Percentiles rank a stretch among this genome's conserved stretches.
Evolutionary conservation across 2,113 vertebrate species (phyloP).

Genomic region (chimpanzee (Pan troglodytes)): NHGRI_mPanTro3-v2.1_pri NC_072416.2:80258001-80258500

Average conservation of each 20-base stretch:
- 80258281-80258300: not conserved
- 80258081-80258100: not conserved
- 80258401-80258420: not conserved
- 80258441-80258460: not conserved
- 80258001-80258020: not conserved
- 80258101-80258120: not conserved
- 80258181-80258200: not conserved
- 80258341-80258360: not conserved
- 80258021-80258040: not conserved
- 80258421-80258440: not conserved
- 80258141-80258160: not conserved
- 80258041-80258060: not conserved
- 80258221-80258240: not conserved
- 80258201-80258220: not conserved
- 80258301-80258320: not conserved
- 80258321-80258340: not conserved
- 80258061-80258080: not conserved
- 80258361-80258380: slow-evolving; percentile 35
- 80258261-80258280: not conserved
- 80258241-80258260: not conserved
- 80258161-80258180: not conserved
- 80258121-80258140: not conserved
- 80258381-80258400: not conserved
- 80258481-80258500: not conserved
- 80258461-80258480: not conserved